Evolutionary conservation across 2,113 vertebrate genomes (phyloP).

Genomic region (Serinus canaria): DNA sequence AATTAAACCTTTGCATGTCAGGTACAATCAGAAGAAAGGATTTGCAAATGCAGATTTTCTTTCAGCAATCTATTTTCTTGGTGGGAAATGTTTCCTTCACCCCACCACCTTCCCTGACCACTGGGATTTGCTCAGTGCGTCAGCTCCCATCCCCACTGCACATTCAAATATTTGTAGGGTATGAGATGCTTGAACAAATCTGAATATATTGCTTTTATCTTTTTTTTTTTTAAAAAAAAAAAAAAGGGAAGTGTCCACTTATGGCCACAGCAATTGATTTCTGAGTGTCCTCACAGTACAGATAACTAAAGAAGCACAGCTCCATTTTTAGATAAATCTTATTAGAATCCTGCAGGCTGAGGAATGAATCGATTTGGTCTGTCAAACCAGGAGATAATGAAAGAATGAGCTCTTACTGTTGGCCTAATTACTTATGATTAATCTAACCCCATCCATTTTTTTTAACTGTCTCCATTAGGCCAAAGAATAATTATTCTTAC

Average conservation of each 20-base stretch:
- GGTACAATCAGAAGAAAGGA: not conserved
- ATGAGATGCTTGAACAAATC: not conserved
- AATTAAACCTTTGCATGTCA: not conserved
- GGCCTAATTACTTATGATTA: slow-evolving; percentile 30
- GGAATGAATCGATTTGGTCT: not conserved
- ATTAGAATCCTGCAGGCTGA: slow-evolving; percentile 22
- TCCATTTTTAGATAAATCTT: slow-evolving; percentile 34
- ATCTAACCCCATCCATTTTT: not conserved
- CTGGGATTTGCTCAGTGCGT: not conserved
- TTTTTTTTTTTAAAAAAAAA: not conserved
- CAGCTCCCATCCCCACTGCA: not conserved
- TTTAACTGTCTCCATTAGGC: not conserved
- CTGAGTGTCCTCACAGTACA: not conserved
- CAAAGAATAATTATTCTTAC: slow-evolving; percentile 13
- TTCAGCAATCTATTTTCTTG: not conserved
- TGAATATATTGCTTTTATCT: not conserved
- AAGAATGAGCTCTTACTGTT: slow-evolving; percentile 39
- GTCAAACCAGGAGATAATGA: slow-evolving; percentile 44
- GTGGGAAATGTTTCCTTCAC: not conserved
- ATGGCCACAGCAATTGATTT: not conserved
- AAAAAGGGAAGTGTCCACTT: not conserved
- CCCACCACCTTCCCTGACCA: not conserved
- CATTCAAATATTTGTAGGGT: not conserved
- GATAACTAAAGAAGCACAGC: not conserved
- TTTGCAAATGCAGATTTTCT: not conserved